Percentiles rank a stretch among this genome's conserved stretches.
Evolutionary conservation across 1,140 invertebrate genomes (phyloP).

Genomic region (Paracyclopina nana): DNA sequence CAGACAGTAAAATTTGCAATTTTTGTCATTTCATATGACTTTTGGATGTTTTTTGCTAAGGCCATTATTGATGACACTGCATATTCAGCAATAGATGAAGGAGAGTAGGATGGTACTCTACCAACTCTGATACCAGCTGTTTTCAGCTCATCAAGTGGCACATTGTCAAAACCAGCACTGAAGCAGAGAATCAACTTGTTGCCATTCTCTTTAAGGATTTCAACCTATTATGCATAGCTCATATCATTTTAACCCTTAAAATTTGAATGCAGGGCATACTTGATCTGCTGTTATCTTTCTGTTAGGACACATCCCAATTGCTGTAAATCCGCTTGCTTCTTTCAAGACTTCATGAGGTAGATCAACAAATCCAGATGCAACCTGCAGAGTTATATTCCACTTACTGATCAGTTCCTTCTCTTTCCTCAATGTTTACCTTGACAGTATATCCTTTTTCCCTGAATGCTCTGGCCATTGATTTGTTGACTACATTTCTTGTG

Average conservation of each 20-base stretch:
- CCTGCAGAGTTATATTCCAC: too few species aligned
- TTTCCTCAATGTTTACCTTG: too few species aligned
- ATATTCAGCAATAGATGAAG: constrained; percentile 14
- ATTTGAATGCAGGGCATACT: too few species aligned
- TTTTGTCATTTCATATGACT: constrained; percentile 9
- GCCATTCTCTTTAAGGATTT: constrained; percentile 14
- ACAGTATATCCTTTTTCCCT: too few species aligned
- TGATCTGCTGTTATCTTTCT: constrained; percentile 4
- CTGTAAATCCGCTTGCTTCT: constrained; percentile 7
- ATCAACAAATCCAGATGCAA: too few species aligned
- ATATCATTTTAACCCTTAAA: too few species aligned
- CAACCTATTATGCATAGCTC: too few species aligned
- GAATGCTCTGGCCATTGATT: too few species aligned
- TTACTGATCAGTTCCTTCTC: too few species aligned
- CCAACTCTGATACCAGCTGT: constrained; percentile 2
- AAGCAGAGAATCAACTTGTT: constrained; percentile 8
- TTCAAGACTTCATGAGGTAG: constrained; percentile 6
- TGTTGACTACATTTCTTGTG: too few species aligned
- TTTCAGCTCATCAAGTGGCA: background rate
- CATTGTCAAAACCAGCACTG: constrained; percentile 10
- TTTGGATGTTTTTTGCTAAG: constrained; percentile 11
- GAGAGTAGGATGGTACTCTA: constrained; percentile 9
- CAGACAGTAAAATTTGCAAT: constrained; percentile 4
- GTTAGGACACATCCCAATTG: constrained; percentile 10
- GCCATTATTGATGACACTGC: constrained; percentile 8